phyloP scores from a whole-genome alignment of 2,113 vertebrate genomes.

The Dicerorhinus sumatrensis region DNA sequence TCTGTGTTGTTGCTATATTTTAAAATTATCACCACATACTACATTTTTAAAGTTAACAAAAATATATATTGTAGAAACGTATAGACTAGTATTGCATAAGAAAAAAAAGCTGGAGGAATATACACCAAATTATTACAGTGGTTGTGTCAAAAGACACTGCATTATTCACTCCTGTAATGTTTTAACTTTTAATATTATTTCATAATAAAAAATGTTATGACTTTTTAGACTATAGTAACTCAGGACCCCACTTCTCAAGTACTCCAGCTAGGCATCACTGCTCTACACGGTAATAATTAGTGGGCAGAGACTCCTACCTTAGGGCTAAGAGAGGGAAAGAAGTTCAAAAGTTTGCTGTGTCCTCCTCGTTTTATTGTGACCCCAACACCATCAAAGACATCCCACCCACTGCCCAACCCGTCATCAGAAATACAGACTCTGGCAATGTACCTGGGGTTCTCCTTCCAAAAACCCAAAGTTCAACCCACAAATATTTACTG shows the following conservation, averaged over 20 bases:
- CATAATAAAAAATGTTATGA: neutral
- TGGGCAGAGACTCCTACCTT: neutral
- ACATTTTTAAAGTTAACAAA: slow-evolving; percentile 27
- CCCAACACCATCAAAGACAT: neutral
- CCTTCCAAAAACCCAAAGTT: slow-evolving; percentile 18
- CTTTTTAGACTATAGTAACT: neutral
- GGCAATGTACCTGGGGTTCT: slow-evolving; percentile 22
- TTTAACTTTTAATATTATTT: slow-evolving; percentile 5
- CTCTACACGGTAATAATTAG: neutral
- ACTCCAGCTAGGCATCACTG: neutral
- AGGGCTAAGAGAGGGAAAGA: neutral
- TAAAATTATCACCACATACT: neutral
- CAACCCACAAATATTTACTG: slow-evolving; percentile 39
- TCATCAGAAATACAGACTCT: slow-evolving; percentile 8
- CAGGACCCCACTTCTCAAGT: neutral
- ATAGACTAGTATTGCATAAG: neutral
- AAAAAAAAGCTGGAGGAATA: neutral
- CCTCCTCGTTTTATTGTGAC: neutral
- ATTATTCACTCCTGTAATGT: neutral
- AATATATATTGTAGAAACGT: neutral
- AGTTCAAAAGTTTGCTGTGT: neutral
- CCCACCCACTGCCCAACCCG: neutral
- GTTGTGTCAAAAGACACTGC: neutral
- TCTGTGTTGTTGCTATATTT: neutral
- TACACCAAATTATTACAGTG: neutral